phyloP scores from a whole-genome alignment of 2,888 invertebrate species.

The Eupithecia pulchellata region DNA sequence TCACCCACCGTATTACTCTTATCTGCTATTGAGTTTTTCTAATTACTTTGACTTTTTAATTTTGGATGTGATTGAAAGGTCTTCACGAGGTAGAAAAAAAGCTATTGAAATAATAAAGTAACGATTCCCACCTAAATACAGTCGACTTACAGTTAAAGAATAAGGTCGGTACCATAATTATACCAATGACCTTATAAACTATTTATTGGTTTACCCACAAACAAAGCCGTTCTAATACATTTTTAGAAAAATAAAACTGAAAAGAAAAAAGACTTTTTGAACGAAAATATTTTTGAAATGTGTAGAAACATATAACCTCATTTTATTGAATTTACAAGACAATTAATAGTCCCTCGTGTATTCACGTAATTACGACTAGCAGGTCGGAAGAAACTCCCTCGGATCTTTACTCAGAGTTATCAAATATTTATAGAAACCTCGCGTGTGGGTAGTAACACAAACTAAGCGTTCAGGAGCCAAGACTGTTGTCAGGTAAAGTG shows the following conservation, averaged over 20 bases:
- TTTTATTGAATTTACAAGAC: neutral
- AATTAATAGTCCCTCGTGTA: slow-evolving; percentile 2
- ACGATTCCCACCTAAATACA: neutral
- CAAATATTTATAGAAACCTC: slow-evolving; percentile 18
- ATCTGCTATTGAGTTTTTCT: too few species aligned
- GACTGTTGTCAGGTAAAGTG: neutral
- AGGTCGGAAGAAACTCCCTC: neutral
- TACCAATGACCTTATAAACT: neutral
- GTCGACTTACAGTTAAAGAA: neutral
- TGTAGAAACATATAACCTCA: neutral
- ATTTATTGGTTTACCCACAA: neutral
- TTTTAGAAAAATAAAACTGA: too few species aligned
- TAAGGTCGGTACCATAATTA: too few species aligned
- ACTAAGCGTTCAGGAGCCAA: neutral
- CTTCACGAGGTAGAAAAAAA: neutral
- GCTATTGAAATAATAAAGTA: neutral
- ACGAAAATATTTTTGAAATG: neutral
- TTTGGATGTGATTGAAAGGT: too few species aligned
- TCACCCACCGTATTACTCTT: too few species aligned
- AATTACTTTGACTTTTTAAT: too few species aligned
- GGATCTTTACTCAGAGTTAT: slow-evolving; percentile 8
- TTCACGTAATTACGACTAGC: slow-evolving; percentile 2
- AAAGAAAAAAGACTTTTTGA: neutral
- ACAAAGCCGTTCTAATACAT: neutral
- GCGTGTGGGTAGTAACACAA: slow-evolving; percentile 7